Evolutionary conservation across 1,140 invertebrate genomes (phyloP).

Genomic region (Drosophila tristis): DNA sequence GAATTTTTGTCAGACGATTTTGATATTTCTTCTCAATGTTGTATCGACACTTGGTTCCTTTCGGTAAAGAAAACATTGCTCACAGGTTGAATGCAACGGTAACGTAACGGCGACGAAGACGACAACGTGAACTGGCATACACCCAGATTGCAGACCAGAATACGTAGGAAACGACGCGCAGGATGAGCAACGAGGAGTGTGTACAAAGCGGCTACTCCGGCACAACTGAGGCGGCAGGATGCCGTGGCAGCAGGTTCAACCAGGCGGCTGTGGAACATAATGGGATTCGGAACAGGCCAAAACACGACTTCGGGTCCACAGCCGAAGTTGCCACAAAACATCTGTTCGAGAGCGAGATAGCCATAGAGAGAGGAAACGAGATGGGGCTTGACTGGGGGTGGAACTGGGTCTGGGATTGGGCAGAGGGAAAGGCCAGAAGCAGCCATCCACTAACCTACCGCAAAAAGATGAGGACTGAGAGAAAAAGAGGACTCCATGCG

Average conservation of each 20-base stretch:
- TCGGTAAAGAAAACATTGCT: too few species aligned
- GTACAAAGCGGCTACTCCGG: slow-evolving; percentile 78
- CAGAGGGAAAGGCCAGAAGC: slow-evolving; percentile 14
- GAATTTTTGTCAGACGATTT: too few species aligned
- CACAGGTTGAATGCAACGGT: too few species aligned
- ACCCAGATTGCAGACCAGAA: not conserved
- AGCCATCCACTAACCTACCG: slow-evolving; percentile 62
- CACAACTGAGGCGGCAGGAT: slow-evolving; percentile 75
- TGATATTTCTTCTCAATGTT: too few species aligned
- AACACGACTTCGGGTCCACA: slow-evolving; percentile 40
- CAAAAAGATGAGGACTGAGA: slow-evolving; percentile 36
- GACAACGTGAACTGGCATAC: slow-evolving; percentile 29
- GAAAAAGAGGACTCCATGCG: not conserved
- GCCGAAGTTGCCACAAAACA: not conserved
- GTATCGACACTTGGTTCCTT: too few species aligned
- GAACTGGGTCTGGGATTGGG: slow-evolving; percentile 14
- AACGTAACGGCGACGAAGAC: slow-evolving; percentile 29
- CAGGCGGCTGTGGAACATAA: slow-evolving; percentile 54
- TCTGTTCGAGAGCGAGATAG: slow-evolving; percentile 24
- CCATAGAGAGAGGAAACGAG: slow-evolving; percentile 10
- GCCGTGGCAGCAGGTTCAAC: slow-evolving; percentile 37
- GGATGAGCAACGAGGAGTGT: slow-evolving; percentile 66
- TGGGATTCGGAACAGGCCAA: slow-evolving; percentile 59
- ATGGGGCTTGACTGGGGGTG: slow-evolving; percentile 9
- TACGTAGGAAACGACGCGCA: slow-evolving; percentile 57